These are phyloP conservation scores for Crossocerus cetratus DNA, from an alignment of 2,888 invertebrate species.

Conservation along the genomic window DNA sequence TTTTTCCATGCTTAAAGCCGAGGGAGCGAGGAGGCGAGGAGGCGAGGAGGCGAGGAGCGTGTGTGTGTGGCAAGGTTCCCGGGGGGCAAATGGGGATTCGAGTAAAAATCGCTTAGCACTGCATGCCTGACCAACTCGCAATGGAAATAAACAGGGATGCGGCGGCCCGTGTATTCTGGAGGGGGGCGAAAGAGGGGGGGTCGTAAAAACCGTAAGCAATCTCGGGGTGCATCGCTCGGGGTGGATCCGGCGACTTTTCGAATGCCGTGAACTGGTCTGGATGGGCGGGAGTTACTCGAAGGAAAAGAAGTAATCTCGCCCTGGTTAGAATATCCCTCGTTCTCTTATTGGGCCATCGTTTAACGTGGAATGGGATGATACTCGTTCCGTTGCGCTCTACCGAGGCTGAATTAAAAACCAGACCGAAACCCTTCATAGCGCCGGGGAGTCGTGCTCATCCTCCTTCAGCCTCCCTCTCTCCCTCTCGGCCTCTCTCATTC, in stretches of 20 bases:
- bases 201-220: slow-evolving; percentile 58
- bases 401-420: slow-evolving; percentile 43
- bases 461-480: neutral
- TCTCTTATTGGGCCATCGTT: slow-evolving; percentile 53
- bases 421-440: slow-evolving; percentile 11
- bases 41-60: too few relatives aligned
- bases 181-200: too few relatives aligned
- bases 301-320: slow-evolving; percentile 53
- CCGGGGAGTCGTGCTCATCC: neutral
- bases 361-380: slow-evolving; percentile 32
- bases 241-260: slow-evolving; percentile 58
- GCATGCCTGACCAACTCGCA: slow-evolving; percentile 28
- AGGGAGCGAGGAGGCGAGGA: too few relatives aligned
- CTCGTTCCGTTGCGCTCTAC: slow-evolving; percentile 7
- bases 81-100: slow-evolving; percentile 4
- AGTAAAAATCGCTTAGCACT: slow-evolving; percentile 51
- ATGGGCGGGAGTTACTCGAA: slow-evolving; percentile 25
- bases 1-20: too few relatives aligned
- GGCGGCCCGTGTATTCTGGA: slow-evolving; percentile 48
- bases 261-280: slow-evolving; percentile 48
- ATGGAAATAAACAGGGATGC: slow-evolving; percentile 50
- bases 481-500: too few relatives aligned
- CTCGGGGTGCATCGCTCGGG: slow-evolving; percentile 40
- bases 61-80: neutral
- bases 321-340: slow-evolving; percentile 33